phyloP scores from a whole-genome alignment of 1,140 invertebrate species.

The Bombus cullumanus region DNA sequence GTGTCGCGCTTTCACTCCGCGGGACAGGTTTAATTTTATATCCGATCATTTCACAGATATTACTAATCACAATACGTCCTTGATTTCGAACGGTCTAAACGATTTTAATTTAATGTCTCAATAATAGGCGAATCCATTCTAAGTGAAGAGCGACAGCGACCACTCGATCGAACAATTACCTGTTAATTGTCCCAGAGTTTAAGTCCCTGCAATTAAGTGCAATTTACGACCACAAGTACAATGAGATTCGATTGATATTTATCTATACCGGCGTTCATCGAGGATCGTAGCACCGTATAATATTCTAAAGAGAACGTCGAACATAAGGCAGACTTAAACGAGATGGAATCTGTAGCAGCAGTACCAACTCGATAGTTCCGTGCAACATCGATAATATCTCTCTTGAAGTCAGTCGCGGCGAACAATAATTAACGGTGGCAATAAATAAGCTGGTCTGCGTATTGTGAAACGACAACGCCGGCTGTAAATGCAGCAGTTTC shows the following conservation, averaged over 20 bases:
- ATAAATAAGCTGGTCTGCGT: slow-evolving; percentile 65
- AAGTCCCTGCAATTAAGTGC: background rate
- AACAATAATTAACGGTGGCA: slow-evolving; percentile 71
- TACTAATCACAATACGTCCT: slow-evolving; percentile 33
- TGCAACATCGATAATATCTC: slow-evolving; percentile 63
- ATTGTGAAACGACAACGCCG: slow-evolving; percentile 57
- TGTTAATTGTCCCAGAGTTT: background rate
- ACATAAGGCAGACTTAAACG: background rate
- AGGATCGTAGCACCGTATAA: background rate
- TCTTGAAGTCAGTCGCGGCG: slow-evolving; percentile 45
- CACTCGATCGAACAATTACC: background rate
- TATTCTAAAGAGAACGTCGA: background rate
- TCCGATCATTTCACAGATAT: slow-evolving; percentile 37
- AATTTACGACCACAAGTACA: slow-evolving; percentile 1
- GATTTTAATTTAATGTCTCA: slow-evolving; percentile 2
- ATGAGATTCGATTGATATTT: slow-evolving; percentile 13
- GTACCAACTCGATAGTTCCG: slow-evolving; percentile 27
- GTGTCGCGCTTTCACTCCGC: slow-evolving; percentile 41
- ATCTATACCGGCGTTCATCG: slow-evolving; percentile 14
- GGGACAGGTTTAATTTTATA: slow-evolving; percentile 39
- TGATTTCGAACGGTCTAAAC: background rate
- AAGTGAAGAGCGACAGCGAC: too few species aligned
- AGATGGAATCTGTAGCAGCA: slow-evolving; percentile 22
- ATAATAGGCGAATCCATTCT: background rate
- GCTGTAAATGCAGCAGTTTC: slow-evolving; percentile 35